Evolutionary conservation across 2,113 vertebrate species (phyloP).

Genomic region (Gobius niger): DNA sequence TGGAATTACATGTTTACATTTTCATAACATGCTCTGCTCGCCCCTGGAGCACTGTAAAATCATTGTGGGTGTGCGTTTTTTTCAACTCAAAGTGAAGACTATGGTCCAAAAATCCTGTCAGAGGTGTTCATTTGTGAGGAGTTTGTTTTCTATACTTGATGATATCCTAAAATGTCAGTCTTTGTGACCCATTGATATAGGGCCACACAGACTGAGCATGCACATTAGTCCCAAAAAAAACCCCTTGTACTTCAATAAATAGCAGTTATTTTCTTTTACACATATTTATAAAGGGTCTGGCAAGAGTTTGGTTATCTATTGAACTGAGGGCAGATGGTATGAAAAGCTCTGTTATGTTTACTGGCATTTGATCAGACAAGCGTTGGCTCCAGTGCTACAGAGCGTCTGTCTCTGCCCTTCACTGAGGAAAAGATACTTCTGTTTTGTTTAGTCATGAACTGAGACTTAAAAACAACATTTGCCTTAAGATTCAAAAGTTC

Average conservation of each 20-base stretch:
- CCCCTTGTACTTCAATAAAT: background rate
- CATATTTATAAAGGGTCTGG: background rate
- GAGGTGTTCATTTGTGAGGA: too few relatives aligned
- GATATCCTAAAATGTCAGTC: too few relatives aligned
- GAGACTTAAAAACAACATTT: constrained; percentile 6
- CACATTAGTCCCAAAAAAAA: background rate
- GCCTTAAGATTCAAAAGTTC: constrained; percentile 2
- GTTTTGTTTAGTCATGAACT: constrained; percentile 47
- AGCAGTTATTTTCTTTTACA: background rate
- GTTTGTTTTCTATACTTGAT: too few relatives aligned
- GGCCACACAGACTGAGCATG: too few relatives aligned
- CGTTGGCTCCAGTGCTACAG: constrained; percentile 53
- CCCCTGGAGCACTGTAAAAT: too few relatives aligned
- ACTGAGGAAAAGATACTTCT: constrained; percentile 42
- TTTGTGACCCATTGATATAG: too few relatives aligned
- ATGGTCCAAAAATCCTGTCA: too few relatives aligned
- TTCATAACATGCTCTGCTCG: too few relatives aligned
- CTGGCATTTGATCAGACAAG: constrained; percentile 64
- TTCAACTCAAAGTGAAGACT: too few relatives aligned
- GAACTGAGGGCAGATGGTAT: constrained; percentile 4
- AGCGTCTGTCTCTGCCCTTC: constrained; percentile 64
- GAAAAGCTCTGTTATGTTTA: constrained; percentile 37
- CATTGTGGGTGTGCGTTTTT: too few relatives aligned
- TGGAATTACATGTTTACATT: background rate
- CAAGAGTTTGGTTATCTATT: background rate